These are phyloP conservation scores for Epinotia brunnichana DNA, from an alignment of 2,888 invertebrate genomes.

Conservation along the genomic window DNA sequence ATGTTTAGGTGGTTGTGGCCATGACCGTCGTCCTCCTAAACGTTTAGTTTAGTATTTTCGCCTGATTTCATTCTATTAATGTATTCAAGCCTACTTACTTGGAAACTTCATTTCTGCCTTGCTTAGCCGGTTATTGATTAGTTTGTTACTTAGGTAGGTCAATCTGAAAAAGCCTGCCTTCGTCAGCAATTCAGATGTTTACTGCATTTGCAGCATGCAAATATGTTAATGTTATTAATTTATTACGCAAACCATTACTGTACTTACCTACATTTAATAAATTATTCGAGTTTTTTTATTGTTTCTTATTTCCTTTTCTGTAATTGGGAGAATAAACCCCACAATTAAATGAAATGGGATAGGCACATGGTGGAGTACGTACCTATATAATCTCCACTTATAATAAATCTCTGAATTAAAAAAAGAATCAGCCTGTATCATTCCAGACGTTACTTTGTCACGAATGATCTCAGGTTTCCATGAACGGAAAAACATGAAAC, in stretches of 20 bases:
- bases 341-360: too few relatives aligned
- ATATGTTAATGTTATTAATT: conserved; percentile 50
- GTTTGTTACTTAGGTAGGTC: conserved; percentile 42
- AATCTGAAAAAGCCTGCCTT: neutral
- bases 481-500: too few relatives aligned
- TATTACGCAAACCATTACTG: conserved; percentile 48
- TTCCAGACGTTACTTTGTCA: too few relatives aligned
- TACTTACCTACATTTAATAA: conserved; percentile 53
- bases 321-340: neutral
- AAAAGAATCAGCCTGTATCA: too few relatives aligned
- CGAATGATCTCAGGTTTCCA: too few relatives aligned
- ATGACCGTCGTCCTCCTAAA: neutral
- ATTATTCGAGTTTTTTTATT: conserved; percentile 52
- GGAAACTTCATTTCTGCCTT: conserved; percentile 27
- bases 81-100: conserved; percentile 8
- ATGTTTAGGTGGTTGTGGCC: conserved; percentile 33
- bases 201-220: conserved; percentile 16
- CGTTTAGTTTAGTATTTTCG: conserved; percentile 1
- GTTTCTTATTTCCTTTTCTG: neutral
- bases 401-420: too few relatives aligned
- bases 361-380: too few relatives aligned
- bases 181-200: conserved; percentile 11
- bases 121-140: conserved; percentile 46
- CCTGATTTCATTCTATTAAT: neutral
- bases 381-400: too few relatives aligned